Base-by-base conservation (phyloP, 2,888 invertebrate species). In the Coleophora deauratella region DNA sequence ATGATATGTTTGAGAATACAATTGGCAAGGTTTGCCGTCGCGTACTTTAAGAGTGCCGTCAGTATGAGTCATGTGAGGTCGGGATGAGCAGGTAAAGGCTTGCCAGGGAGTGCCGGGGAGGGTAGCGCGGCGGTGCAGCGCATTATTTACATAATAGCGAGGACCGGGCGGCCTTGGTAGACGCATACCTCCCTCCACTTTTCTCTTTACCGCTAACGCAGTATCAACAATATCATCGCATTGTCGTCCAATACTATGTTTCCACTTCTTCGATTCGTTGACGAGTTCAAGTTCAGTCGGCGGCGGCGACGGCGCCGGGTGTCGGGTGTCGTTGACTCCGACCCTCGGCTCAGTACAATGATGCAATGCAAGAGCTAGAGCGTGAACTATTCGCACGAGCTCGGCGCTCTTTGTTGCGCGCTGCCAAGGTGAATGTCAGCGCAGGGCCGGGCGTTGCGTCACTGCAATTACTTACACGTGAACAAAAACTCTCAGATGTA, bases 111-210 rank as follows among this genome's bases (percentile, higher is more conserved):
- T 40, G 46, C 43, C 41, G 34, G 28, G 30, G 35, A 37, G 42
- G 41, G 36, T 38, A 47, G 47, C 49, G 52, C 48, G 55, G 49
- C 60, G n/a, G 59, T 51, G 49, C 9, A 57, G 56, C 62, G 64
- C 64, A 67, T 66, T 75, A 77, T 79, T 78, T 77, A 77, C 75
- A 76, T 77, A 76, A 77, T 70, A 69, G 66, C 66, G 56, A 61
- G 54, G 65, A 76, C 73, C 64, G 66, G 72, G 55, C 68, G 77
- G 55, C 77, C 79, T 79, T 78, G 76, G 69, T 52, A 62, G 57
- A 53, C 55, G 54, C 61, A 56, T 48, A 60, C 53, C 57, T 60
- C 51, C 49, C 51, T 50, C 57, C 51, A 50, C 21, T 21, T 21
- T 21, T 21, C 21, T 6, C 21, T 11, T 8, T 33, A 11, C 33